Percentiles rank a stretch among this genome's conserved stretches.
Evolutionary conservation across 2,113 vertebrate genomes (phyloP).

Genomic region (Elephas maximus): DNA sequence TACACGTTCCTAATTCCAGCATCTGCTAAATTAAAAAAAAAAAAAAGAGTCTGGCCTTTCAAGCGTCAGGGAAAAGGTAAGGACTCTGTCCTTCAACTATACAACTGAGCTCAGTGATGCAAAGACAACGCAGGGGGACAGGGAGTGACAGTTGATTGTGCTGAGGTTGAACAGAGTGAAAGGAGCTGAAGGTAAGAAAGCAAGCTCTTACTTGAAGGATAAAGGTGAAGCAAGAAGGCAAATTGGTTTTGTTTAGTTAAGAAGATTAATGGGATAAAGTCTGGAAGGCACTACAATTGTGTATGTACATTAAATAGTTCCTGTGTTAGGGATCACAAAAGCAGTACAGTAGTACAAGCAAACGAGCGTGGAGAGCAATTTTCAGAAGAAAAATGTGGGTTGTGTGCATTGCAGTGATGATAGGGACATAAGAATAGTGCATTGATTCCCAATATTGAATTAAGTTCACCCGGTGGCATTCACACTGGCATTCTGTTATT

Average conservation of each 20-base stretch:
- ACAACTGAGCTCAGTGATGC: neutral
- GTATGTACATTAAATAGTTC: constrained; percentile 41
- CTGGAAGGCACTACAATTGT: constrained; percentile 16
- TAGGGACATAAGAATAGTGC: neutral
- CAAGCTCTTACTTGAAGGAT: constrained; percentile 61
- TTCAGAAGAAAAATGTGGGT: constrained; percentile 43
- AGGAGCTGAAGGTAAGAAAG: constrained; percentile 49
- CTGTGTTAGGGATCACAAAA: constrained; percentile 64
- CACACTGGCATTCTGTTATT: constrained; percentile 4
- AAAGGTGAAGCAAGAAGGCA: constrained; percentile 71
- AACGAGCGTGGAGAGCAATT: neutral
- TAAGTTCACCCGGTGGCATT: constrained; percentile 18
- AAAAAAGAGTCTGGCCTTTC: neutral
- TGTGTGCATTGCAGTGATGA: neutral
- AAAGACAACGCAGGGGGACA: neutral
- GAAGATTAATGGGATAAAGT: constrained; percentile 75
- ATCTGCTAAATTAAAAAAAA: neutral
- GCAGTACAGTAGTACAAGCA: neutral
- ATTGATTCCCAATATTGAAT: neutral
- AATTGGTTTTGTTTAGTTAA: constrained; percentile 77
- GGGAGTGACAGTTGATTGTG: neutral
- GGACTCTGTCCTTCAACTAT: neutral
- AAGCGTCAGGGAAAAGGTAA: neutral
- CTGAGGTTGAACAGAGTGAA: neutral
- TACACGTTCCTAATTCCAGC: neutral